A percentile compares a stretch with the other conserved stretches of the same genome.
Evolutionary conservation across 2,113 vertebrate species (phyloP).

Genomic region (Burhinus bistriatus): DNA sequence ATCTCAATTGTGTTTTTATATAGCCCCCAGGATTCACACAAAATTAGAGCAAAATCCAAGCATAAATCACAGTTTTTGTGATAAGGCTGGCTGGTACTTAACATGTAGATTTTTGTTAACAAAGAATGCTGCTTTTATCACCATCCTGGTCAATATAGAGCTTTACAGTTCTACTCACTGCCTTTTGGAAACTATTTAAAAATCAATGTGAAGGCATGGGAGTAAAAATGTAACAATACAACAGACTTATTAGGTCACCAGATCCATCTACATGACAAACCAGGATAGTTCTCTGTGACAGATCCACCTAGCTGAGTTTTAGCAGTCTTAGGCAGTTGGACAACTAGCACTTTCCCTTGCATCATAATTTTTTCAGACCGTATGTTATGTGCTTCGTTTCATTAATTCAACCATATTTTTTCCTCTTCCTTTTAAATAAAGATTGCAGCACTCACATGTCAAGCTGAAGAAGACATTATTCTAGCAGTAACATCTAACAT

Average conservation of each 20-base stretch:
- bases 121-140: background rate
- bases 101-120: background rate
- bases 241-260: background rate
- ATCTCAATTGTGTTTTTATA: background rate
- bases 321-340: background rate
- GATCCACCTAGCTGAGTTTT: background rate
- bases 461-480: conserved; percentile 53
- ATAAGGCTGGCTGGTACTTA: background rate
- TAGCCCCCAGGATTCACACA: background rate
- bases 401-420: conserved; percentile 49
- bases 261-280: background rate
- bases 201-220: background rate
- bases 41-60: background rate
- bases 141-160: background rate
- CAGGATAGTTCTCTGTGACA: background rate
- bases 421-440: conserved; percentile 53
- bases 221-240: background rate
- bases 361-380: background rate
- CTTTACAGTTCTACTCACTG: background rate
- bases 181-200: background rate
- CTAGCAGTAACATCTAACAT: conserved; percentile 63
- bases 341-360: background rate
- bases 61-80: background rate
- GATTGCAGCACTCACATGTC: conserved; percentile 46
- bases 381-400: background rate